Percentiles rank a stretch among this genome's conserved stretches.
Conservation (phyloP, 1,140 invertebrate species). For the Pinna nobilis region DNA sequence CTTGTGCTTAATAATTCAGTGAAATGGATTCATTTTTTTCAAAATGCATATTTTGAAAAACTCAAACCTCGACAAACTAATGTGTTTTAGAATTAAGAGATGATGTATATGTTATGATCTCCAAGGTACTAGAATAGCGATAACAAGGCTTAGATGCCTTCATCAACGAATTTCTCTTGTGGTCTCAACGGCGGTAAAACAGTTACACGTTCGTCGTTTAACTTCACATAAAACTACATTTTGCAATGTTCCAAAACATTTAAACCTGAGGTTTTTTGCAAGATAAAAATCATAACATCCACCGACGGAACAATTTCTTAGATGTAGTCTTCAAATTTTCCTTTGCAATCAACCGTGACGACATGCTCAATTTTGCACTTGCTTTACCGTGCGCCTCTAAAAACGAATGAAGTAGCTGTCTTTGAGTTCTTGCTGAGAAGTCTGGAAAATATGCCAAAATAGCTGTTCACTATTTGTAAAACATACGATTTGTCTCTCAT, state of each 20-base stretch:
- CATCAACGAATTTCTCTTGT: too few species aligned
- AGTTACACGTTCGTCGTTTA: too few species aligned
- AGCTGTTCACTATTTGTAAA: conserved; percentile 36
- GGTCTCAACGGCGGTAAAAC: too few species aligned
- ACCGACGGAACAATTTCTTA: neutral
- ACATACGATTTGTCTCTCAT: conserved; percentile 13
- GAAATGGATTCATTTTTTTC: too few species aligned
- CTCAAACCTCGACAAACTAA: too few species aligned
- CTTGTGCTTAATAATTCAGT: too few species aligned
- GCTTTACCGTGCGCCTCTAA: conserved; percentile 20
- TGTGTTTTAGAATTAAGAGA: too few species aligned
- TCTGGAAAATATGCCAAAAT: conserved; percentile 21
- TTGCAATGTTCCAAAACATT: neutral
- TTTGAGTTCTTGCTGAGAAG: conserved; percentile 28
- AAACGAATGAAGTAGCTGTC: conserved; percentile 12
- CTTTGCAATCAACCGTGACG: conserved; percentile 27
- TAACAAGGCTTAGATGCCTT: too few species aligned
- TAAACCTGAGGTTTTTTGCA: neutral
- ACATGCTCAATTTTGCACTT: conserved; percentile 26
- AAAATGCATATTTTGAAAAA: too few species aligned
- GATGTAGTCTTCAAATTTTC: conserved; percentile 41
- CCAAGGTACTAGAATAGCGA: too few species aligned
- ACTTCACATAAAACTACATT: too few species aligned
- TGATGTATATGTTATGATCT: too few species aligned
- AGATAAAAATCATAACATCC: neutral